Conservation (phyloP, 1,140 invertebrate genomes). For the Drosophila kohkoa region DNA sequence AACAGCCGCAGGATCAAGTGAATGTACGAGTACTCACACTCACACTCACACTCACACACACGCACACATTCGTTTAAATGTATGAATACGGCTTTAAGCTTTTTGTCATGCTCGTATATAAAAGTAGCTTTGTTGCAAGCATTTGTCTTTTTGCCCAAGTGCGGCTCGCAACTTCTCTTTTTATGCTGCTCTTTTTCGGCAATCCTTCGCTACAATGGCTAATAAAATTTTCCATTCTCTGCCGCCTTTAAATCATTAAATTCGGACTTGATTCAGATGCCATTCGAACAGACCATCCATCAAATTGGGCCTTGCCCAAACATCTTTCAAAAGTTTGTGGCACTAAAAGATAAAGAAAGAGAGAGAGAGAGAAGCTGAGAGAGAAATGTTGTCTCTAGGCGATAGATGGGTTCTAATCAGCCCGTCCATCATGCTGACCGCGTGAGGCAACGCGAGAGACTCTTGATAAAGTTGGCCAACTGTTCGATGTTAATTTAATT, state of each 20-base stretch:
- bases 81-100: slow-evolving; percentile 13
- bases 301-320: slow-evolving; percentile 57
- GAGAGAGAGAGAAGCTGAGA: not conserved
- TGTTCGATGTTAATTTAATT: slow-evolving; percentile 66
- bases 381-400: slow-evolving; percentile 32
- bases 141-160: slow-evolving; percentile 3
- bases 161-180: not conserved
- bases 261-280: slow-evolving; percentile 7
- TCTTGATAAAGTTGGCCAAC: slow-evolving; percentile 52
- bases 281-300: slow-evolving; percentile 33
- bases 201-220: not conserved
- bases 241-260: slow-evolving; percentile 35
- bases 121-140: slow-evolving; percentile 8
- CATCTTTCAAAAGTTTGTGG: slow-evolving; percentile 47
- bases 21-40: slow-evolving; percentile 17
- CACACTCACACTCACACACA: not conserved
- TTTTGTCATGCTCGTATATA: slow-evolving; percentile 17
- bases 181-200: not conserved
- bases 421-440: slow-evolving; percentile 32
- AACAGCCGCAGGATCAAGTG: not conserved
- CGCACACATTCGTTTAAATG: not conserved
- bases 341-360: not conserved
- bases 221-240: not conserved
- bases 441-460: not conserved
- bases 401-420: slow-evolving; percentile 52